Evolutionary conservation across 2,888 invertebrate genomes (phyloP).

Genomic region (Dyspetes luteomarginatus): DNA sequence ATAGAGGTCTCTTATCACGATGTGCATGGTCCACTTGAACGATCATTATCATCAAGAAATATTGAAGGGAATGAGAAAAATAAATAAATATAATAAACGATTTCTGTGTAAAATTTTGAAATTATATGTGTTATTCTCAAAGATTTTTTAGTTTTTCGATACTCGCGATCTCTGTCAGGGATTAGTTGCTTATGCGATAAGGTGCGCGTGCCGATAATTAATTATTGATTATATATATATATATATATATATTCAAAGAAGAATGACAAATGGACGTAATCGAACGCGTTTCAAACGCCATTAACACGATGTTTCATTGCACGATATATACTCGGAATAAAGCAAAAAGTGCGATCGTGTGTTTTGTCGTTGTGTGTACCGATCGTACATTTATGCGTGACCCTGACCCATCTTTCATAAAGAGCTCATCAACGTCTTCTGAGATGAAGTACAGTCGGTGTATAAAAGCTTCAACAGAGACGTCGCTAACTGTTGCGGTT

Average conservation of each 20-base stretch:
- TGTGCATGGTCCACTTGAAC: not conserved
- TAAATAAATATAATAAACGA: not conserved
- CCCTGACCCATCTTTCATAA: constrained; percentile 80
- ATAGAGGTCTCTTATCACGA: not conserved
- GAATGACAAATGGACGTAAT: not conserved
- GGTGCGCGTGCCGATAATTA: too few species aligned
- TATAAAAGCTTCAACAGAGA: constrained; percentile 61
- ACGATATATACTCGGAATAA: not conserved
- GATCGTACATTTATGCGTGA: constrained; percentile 73
- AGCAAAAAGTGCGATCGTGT: constrained; percentile 34
- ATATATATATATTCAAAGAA: not conserved
- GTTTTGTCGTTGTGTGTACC: constrained; percentile 76
- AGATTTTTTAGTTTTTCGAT: not conserved
- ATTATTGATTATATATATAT: not conserved
- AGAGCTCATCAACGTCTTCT: constrained; percentile 78
- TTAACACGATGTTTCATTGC: not conserved
- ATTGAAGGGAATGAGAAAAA: not conserved
- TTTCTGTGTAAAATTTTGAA: not conserved
- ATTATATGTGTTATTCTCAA: not conserved
- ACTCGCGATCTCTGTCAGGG: not conserved
- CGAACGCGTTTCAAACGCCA: not conserved
- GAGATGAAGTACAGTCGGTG: constrained; percentile 76
- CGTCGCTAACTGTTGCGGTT: constrained; percentile 25
- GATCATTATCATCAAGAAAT: not conserved
- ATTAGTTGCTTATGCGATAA: too few species aligned